phyloP scores from a whole-genome alignment of 2,113 vertebrate genomes.

The Laticauda colubrina region DNA sequence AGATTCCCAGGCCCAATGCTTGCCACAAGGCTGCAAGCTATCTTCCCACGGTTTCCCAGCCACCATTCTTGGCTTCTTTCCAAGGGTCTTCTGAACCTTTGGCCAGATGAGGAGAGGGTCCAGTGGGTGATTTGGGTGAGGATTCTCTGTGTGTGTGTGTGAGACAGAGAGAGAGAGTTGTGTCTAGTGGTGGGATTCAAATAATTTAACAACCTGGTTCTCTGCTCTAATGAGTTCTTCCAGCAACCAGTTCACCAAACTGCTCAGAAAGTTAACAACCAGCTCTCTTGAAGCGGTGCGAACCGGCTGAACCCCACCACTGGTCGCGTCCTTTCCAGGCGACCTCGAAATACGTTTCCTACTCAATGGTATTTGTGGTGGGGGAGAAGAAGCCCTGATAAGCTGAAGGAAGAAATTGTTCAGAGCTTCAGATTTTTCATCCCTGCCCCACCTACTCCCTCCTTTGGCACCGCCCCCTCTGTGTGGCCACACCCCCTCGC shows the following conservation, averaged over 20 bases:
- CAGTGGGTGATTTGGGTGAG: background rate
- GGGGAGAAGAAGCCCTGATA: slow-evolving; percentile 25
- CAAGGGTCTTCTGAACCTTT: background rate
- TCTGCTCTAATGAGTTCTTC: too few species aligned
- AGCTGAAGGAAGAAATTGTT: slow-evolving; percentile 43
- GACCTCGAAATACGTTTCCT: slow-evolving; percentile 39
- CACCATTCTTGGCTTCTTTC: background rate
- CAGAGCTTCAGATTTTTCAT: background rate
- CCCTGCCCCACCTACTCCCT: background rate
- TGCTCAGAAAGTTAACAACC: too few species aligned
- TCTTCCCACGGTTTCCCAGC: background rate
- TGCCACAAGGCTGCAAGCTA: background rate
- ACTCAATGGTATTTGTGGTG: slow-evolving; percentile 41
- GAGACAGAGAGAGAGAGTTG: too few species aligned
- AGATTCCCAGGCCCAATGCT: background rate
- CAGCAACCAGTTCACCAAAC: too few species aligned
- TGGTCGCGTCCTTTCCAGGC: background rate
- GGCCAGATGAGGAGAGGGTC: background rate
- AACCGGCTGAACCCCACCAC: too few species aligned
- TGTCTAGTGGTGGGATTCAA: background rate
- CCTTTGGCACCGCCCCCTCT: background rate
- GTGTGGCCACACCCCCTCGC: background rate
- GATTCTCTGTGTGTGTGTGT: background rate
- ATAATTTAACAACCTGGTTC: too few species aligned
- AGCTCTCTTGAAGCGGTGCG: too few species aligned